phyloP scores from a whole-genome alignment of 1,140 invertebrate species.

The Panagrolaimus sp. region DNA sequence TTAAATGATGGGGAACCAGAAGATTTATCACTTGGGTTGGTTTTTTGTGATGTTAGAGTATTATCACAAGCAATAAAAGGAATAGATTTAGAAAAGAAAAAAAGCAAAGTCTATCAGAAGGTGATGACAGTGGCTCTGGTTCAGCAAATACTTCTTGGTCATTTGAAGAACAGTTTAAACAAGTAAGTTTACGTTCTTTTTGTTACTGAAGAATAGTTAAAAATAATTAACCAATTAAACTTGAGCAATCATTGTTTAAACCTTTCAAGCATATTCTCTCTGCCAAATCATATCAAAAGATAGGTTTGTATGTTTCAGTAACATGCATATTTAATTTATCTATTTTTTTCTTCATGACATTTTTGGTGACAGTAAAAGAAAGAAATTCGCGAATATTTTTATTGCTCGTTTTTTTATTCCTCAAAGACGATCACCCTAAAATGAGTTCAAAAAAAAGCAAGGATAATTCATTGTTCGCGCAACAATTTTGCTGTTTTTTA shows the following conservation, averaged over 20 bases:
- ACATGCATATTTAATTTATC: neutral
- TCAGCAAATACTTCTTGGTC: neutral
- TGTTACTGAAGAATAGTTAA: no score
- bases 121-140: neutral
- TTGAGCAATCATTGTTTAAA: neutral
- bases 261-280: neutral
- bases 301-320: neutral
- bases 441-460: no score
- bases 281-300: conserved; percentile 1
- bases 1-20: neutral
- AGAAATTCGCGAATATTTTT: no score
- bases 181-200: conserved; percentile 4
- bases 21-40: conserved; percentile 5
- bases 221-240: no score
- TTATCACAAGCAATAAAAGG: neutral
- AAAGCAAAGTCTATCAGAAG: conserved; percentile 1
- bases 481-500: no score
- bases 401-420: no score
- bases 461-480: no score
- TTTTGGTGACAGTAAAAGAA: neutral
- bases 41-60: neutral
- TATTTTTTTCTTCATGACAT: neutral
- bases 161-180: conserved; percentile 13
- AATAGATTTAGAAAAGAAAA: neutral
- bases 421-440: no score